Base-by-base conservation (phyloP, 2,113 vertebrate species). In the Myotis brandtii region DNA sequence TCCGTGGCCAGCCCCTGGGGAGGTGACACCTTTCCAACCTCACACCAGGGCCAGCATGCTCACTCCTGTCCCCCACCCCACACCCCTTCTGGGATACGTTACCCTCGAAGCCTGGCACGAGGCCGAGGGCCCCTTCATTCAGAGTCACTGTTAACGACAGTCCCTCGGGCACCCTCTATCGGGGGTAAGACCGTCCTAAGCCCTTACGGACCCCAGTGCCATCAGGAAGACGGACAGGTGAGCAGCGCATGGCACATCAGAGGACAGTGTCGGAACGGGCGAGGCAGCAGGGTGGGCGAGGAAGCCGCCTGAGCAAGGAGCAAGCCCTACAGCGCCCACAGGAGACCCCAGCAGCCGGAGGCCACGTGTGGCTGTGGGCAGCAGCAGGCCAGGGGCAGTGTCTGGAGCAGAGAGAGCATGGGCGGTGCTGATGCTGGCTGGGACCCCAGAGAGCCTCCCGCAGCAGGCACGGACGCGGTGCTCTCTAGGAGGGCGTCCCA, bases 221-320 rank as follows among this genome's bases (percentile, higher is more conserved):
- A 56, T 2, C 27, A 54, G 67, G 30, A 25, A 52, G 23, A 18
- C 0, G 3, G 66, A 52, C 46, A 37, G 6, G 52, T 3, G 37
- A n/a, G 4, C 1, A 40, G 16, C 40, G 25, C 8, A 66, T 25
- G 0, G 5, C 14, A 16, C 6, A 54, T 3, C 52, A 2, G 32
- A 34, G 8, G 48, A 9, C 30, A 11, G 32, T 18, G 34, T 50
- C 12, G n/a, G 25, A 34, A 59, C 48, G 59, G 21, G 54, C 8
- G 50, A 3, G 66, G 30, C 52, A 54, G n/a, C 3, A 37, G 34
- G n/a, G 59, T 10, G 25, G 86, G 48, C 64, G 27, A 69, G 30
- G 32, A 43, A 43, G 37, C 25, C 2, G 20, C 52, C 32, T 18
- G 17, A 10, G 37, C 9, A 3, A 54, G 23, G 66, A 34, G 13